phyloP scores from a whole-genome alignment of 2,797 vertebrate genomes.

The Gadopsis marmoratus region DNA sequence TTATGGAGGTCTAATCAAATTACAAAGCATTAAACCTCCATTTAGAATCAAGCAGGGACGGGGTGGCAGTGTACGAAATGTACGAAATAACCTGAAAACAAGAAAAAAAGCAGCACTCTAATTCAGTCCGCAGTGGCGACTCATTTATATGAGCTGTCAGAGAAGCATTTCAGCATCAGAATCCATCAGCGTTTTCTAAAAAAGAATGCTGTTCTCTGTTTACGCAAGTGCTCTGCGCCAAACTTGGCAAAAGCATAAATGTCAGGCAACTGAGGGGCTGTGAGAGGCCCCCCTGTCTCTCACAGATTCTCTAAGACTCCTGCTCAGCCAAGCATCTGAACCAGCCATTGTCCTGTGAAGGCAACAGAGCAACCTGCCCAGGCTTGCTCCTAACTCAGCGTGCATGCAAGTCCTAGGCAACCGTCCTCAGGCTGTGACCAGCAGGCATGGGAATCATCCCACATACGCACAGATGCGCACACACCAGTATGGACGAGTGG shows the following conservation, averaged over 20 bases:
- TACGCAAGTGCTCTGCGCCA: constrained; percentile 2
- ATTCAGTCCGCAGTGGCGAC: constrained; percentile 1
- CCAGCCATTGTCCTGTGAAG: constrained; percentile 53
- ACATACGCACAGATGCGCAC: constrained; percentile 15
- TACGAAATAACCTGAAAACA: too few species aligned
- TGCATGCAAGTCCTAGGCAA: constrained; percentile 66
- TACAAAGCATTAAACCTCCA: not conserved
- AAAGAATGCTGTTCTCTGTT: constrained; percentile 10
- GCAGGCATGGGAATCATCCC: constrained; percentile 20
- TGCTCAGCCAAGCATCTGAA: constrained; percentile 62
- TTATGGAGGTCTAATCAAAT: constrained; percentile 4
- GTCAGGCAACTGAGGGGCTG: constrained; percentile 27
- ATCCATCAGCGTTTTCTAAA: constrained; percentile 30
- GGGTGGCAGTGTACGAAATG: not conserved
- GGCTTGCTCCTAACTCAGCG: constrained; percentile 67
- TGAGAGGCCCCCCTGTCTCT: constrained; percentile 44
- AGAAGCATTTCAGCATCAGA: constrained; percentile 6
- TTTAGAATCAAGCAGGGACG: constrained; percentile 8
- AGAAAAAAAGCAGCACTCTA: not conserved
- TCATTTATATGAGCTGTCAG: constrained; percentile 14
- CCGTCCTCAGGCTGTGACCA: constrained; percentile 43
- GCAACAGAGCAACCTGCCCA: constrained; percentile 60
- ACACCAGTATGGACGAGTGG: constrained; percentile 9
- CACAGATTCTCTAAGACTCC: constrained; percentile 42
- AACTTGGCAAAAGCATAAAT: constrained; percentile 53